Conservation (phyloP, 2,797 vertebrate species). For the Parambassis ranga region DNA sequence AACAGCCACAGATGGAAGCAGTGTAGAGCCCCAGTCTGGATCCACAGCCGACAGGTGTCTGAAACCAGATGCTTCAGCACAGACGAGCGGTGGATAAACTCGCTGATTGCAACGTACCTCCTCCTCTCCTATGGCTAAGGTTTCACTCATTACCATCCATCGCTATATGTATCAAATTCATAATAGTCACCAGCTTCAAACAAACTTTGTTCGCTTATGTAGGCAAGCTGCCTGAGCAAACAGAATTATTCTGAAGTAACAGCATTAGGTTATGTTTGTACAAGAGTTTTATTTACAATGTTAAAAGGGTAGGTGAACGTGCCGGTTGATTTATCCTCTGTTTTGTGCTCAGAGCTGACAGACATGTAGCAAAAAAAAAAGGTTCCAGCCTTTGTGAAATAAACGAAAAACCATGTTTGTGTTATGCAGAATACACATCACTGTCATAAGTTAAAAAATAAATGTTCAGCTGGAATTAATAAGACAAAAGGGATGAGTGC, state of each 20-base stretch:
- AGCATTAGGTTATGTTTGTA: constrained; percentile 56
- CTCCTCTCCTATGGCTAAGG: constrained; percentile 47
- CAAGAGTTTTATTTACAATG: constrained; percentile 82
- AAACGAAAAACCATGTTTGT: constrained; percentile 59
- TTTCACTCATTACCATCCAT: constrained; percentile 59
- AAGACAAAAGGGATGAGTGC: constrained; percentile 21
- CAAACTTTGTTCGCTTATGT: neutral
- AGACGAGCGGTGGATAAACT: constrained; percentile 38
- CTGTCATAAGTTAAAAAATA: constrained; percentile 56
- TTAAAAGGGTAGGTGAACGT: constrained; percentile 54
- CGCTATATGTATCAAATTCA: neutral
- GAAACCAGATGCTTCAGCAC: constrained; percentile 72
- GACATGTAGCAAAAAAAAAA: constrained; percentile 58
- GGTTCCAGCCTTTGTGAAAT: constrained; percentile 76
- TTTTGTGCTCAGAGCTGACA: constrained; percentile 60
- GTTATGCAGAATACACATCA: constrained; percentile 58
- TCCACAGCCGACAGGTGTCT: constrained; percentile 49
- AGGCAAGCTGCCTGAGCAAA: neutral
- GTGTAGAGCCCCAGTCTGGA: neutral
- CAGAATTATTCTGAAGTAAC: constrained; percentile 4
- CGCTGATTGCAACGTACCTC: constrained; percentile 25
- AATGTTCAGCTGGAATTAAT: constrained; percentile 51
- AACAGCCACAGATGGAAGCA: neutral
- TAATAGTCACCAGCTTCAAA: neutral
- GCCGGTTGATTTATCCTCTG: constrained; percentile 49